Evolutionary conservation across 1,140 invertebrate genomes (phyloP), one percentile per base, ranked within the genome.

Genomic region (Eufriesea mexicana): DNA sequence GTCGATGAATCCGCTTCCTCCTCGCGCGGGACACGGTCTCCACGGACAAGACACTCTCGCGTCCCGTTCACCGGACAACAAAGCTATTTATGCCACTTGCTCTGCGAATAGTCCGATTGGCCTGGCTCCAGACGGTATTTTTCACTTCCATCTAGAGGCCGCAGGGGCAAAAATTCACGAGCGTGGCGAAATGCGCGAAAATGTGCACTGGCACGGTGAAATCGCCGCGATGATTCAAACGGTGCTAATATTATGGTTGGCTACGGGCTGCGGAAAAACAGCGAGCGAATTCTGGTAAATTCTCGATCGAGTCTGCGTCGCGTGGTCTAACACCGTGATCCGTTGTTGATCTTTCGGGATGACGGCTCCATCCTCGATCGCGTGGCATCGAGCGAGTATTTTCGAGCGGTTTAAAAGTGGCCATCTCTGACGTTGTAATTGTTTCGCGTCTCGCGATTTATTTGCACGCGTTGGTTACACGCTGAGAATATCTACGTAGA

Each of bases 41-140:
- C 49, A 47, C 35, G 66, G 54, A 74, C 80, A 18, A 35, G 59
- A 59, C 73, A 54, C 54, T 66, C 28, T 42, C 68, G 57, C 57
- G 8, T 14, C 14, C 25, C 57, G 79, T 86, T 83, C 84, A 57
- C 79, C 70, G 61, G 62, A 88, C 74, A 85, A 86, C 77, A 88
- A 84, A 68, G 86, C 85, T 88, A 88, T 88, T 88, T 87, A 70
- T 74, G 86, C 82, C 77, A 88, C 77, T 88, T 68, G 85, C 64
- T 81, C 85, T 77, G 86, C 82, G 71, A 88, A 88, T 88, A 88
- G 86, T 84, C 49, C 77, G 77, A 87, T 76, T 88, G 86, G 86
- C 86, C 74, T 51, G 64, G 59, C 76, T 88, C 86, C 86, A 88
- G 85, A 86, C 77, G 59, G 55, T 87, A 87, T 87, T 87, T 87